Percentiles rank a stretch among this genome's conserved stretches.
phyloP scores from a whole-genome alignment of 1,140 invertebrate species.

The Ostrea edulis region DNA sequence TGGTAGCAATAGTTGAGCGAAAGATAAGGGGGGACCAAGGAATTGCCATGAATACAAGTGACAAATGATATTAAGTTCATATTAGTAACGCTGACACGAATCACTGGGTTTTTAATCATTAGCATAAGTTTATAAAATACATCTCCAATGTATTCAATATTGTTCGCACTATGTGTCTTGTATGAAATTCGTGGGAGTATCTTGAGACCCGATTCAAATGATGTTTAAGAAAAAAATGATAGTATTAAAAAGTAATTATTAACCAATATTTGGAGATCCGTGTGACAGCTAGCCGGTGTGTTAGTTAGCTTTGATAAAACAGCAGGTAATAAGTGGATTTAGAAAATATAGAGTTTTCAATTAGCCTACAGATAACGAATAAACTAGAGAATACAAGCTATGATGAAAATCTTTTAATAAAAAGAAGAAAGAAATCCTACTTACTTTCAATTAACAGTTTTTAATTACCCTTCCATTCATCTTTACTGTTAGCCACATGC shows the following conservation, averaged over 20 bases:
- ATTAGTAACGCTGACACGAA: not conserved
- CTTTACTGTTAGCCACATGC: not conserved
- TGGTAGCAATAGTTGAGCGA: not conserved
- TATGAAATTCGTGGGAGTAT: not conserved
- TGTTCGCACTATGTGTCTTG: not conserved
- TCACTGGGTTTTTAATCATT: not conserved
- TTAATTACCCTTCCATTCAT: not conserved
- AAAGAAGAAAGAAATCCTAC: not conserved
- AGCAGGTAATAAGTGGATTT: not conserved
- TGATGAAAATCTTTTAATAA: too few species aligned
- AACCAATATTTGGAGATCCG: not conserved
- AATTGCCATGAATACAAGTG: not conserved
- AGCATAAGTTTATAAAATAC: not conserved
- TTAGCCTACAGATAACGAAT: not conserved
- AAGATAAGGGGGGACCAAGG: not conserved
- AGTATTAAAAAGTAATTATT: not conserved
- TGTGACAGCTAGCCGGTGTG: not conserved
- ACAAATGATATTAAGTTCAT: constrained; percentile 4
- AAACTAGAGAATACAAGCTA: too few species aligned
- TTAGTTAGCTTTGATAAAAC: not conserved
- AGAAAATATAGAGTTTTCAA: not conserved
- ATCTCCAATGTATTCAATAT: not conserved
- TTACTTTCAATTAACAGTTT: not conserved
- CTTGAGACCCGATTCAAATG: not conserved
- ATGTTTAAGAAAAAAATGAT: not conserved